Evolutionary conservation across 2,113 vertebrate genomes (phyloP), one percentile per base, ranked within the genome.

Genomic region (Elephantulus edwardii): DNA sequence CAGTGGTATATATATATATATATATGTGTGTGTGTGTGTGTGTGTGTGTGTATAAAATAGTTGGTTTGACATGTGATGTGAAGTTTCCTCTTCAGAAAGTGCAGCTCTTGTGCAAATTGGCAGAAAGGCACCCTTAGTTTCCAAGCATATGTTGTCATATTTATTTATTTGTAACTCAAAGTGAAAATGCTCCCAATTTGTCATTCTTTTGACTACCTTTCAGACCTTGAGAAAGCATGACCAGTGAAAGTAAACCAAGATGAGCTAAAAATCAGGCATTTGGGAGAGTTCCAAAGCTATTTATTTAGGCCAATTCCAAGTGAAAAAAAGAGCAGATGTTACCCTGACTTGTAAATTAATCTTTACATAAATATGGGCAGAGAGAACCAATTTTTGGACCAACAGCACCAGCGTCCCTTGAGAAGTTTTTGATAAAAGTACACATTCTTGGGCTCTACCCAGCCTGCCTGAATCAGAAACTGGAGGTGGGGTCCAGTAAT

Each of bases 61-160:
- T 62, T 42, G 22, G 26, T 91, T 84, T 82, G 78, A 44, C 76
- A 74, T 85, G n/a, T 20, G n/a, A n/a, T 94, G 22, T 62, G 70
- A 81, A 80, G 71, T 79, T 83, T 66, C n/a, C 28, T 90, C 38
- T 83, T 62, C 33, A n/a, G 48, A 87, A 86, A 91, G 77, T 76
- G 33, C 5, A 79, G 10, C 56, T 71, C 4, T 14, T 70, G 40
- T 60, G 52, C 75, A 86, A 83, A 72, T 68, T 22, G 33, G 26
- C 16, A 12, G 26, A 78, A 89, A 70, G 19, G 12, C 62, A 46
- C 20, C 35, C 28, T 86, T 95, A 52, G 35, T 79, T 91, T 89
- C 64, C 46, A 93, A 91, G 46, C 12, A 22, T 58, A 30, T 81
- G 35, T 42, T 86, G 11, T 93, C 88, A 42, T 38, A 40, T 89